Percentiles rank a stretch among this genome's conserved stretches.
These are phyloP conservation scores for Cinclus mexicanus DNA, from an alignment of 2,113 vertebrate genomes.

Conservation along the genomic window DNA sequence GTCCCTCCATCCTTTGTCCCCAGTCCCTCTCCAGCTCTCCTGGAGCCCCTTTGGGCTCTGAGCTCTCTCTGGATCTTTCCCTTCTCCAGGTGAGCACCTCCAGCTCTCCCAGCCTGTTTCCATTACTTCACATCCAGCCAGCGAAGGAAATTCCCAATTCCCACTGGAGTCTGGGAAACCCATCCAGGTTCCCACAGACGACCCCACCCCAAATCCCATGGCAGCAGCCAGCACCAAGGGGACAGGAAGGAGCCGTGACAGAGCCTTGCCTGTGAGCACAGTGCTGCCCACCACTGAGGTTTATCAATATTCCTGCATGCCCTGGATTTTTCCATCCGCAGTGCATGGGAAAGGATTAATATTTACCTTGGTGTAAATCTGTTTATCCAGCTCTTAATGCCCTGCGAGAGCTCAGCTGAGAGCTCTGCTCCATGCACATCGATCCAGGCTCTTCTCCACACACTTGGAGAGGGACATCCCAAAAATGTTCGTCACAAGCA, in stretches of 20 bases:
- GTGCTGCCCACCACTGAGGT: background rate
- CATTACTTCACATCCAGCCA: background rate
- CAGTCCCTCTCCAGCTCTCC: background rate
- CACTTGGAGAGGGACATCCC: background rate
- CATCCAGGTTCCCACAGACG: too few relatives aligned
- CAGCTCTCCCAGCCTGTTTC: background rate
- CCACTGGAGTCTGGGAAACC: too few relatives aligned
- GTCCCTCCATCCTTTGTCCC: background rate
- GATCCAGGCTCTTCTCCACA: background rate
- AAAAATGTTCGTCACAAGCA: background rate
- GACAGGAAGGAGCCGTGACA: background rate
- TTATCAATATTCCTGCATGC: slow-evolving; percentile 64
- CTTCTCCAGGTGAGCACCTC: background rate
- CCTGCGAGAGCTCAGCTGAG: slow-evolving; percentile 17
- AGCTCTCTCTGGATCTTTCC: background rate
- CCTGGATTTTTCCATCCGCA: slow-evolving; percentile 21
- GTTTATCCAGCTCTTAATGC: slow-evolving; percentile 58
- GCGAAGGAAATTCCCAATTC: background rate
- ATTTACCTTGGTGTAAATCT: slow-evolving; percentile 59
- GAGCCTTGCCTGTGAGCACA: accelerated
- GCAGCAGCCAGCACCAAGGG: background rate
- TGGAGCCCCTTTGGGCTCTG: background rate
- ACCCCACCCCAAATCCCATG: accelerated
- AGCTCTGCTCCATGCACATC: background rate
- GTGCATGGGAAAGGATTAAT: slow-evolving; percentile 45